phyloP scores from a whole-genome alignment of 2,888 invertebrate species.

The Amphipoea oculea region DNA sequence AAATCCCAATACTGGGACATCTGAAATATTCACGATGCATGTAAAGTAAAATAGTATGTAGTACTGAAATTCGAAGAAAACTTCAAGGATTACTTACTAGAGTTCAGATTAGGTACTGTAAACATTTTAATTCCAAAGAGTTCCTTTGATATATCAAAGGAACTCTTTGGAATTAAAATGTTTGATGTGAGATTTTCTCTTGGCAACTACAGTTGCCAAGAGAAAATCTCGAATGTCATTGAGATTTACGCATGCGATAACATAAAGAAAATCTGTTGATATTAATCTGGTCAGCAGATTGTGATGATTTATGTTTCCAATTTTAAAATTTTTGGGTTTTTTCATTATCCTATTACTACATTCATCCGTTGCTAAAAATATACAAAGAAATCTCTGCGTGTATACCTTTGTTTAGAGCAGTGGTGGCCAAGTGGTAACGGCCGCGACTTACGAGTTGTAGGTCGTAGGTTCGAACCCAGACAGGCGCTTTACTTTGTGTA shows the following conservation, averaged over 20 bases:
- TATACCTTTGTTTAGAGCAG: background rate
- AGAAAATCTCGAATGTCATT: conserved; percentile 27
- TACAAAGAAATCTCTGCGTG: background rate
- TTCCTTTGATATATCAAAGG: conserved; percentile 21
- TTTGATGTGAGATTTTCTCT: no score
- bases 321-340: background rate
- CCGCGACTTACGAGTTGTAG: no score
- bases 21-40: background rate
- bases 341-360: background rate
- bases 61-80: background rate
- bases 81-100: background rate
- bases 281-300: background rate
- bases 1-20: background rate
- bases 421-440: no score
- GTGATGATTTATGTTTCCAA: background rate
- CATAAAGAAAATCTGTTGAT: background rate
- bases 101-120: background rate
- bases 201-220: background rate
- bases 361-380: background rate
- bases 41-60: background rate
- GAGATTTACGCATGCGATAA: background rate
- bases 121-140: conserved; percentile 6
- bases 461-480: no score
- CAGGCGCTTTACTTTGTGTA: no score
- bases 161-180: no score